Percentiles rank a stretch among this genome's conserved stretches.
These are phyloP conservation scores for Melieria crassipennis DNA, from an alignment of 2,888 invertebrate species.

Conservation along the genomic window DNA sequence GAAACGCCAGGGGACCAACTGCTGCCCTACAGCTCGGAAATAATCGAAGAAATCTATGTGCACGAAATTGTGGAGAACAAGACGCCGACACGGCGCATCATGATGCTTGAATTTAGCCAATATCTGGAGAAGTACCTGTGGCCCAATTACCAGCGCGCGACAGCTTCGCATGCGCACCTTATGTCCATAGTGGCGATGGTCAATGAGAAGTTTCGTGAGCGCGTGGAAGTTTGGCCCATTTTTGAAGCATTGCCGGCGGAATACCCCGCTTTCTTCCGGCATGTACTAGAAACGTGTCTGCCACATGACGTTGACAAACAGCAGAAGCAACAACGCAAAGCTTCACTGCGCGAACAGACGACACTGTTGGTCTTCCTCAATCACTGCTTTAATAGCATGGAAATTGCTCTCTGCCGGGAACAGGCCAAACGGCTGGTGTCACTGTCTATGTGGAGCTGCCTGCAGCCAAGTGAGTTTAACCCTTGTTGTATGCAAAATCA, in stretches of 20 bases:
- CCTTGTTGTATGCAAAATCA: background rate
- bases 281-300: constrained; percentile 80
- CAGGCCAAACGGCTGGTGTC: constrained; percentile 92
- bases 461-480: constrained; percentile 76
- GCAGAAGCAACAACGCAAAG: constrained; percentile 43
- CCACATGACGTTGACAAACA: constrained; percentile 61
- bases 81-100: constrained; percentile 86
- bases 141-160: constrained; percentile 88
- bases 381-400: constrained; percentile 98
- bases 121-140: constrained; percentile 96
- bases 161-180: constrained; percentile 85
- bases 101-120: constrained; percentile 97
- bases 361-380: constrained; percentile 90
- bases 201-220: constrained; percentile 97
- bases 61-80: constrained; percentile 87
- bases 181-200: constrained; percentile 98
- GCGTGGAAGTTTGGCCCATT: constrained; percentile 96
- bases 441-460: constrained; percentile 90
- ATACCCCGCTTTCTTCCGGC: constrained; percentile 84
- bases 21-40: constrained; percentile 76
- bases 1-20: constrained; percentile 78
- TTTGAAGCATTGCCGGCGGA: constrained; percentile 81
- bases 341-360: constrained; percentile 79
- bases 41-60: constrained; percentile 89
- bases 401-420: constrained; percentile 90